Percentiles rank a stretch among this genome's conserved stretches.
Evolutionary conservation across 1,140 invertebrate genomes (phyloP).

Genomic region (Zophobas morio): DNA sequence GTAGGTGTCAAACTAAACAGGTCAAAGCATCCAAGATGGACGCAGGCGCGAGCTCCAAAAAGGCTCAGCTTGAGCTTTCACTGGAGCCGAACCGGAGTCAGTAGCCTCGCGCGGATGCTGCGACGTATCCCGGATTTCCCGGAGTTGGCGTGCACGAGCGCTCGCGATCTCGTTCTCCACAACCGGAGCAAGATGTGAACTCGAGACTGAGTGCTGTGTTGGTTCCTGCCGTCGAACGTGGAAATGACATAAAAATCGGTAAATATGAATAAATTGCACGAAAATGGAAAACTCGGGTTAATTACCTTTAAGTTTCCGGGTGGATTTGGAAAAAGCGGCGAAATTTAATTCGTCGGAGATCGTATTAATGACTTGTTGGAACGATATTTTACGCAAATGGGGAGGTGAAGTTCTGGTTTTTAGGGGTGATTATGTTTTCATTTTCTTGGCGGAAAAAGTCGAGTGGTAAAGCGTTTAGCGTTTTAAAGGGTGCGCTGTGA

Average conservation of each 20-base stretch:
- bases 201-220: no score
- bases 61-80: constrained; percentile 52
- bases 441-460: constrained; percentile 9
- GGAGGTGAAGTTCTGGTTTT: not conserved
- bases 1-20: constrained; percentile 53
- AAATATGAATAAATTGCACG: no score
- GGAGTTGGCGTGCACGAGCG: constrained; percentile 21
- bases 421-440: not conserved
- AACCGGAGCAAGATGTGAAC: no score
- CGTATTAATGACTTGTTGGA: constrained; percentile 8
- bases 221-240: no score
- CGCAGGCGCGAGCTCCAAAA: constrained; percentile 52
- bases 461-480: not conserved
- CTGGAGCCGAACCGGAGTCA: constrained; percentile 49
- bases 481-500: not conserved
- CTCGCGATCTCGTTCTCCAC: constrained; percentile 4
- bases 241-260: no score
- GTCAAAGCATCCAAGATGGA: constrained; percentile 52
- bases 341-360: not conserved
- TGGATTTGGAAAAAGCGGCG: not conserved
- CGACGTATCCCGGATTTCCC: constrained; percentile 37
- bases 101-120: constrained; percentile 52
- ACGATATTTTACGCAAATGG: not conserved
- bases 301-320: not conserved
- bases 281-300: not conserved